A percentile compares a stretch with the other conserved stretches of the same genome.
phyloP scores from a whole-genome alignment of 37 sponge, comb jelly and placozoan genomes.

The Halichondria panicea region DNA sequence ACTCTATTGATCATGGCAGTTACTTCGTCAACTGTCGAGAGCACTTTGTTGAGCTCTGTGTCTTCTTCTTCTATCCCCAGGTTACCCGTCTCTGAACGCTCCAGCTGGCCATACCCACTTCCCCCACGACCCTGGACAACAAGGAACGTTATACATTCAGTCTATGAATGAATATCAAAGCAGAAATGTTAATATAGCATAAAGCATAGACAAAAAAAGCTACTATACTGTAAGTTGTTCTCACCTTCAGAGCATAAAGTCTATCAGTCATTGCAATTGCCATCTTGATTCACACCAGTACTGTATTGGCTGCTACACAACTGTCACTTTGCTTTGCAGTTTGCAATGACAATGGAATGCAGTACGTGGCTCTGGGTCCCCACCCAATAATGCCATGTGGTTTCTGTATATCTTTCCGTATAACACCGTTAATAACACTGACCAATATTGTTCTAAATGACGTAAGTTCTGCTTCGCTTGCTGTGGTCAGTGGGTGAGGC shows the following conservation, averaged over 20 bases:
- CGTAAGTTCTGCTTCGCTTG: no score
- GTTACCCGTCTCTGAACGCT: background rate
- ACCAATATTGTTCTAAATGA: no score
- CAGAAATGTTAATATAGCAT: constrained; percentile 15
- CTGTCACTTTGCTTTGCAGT: background rate
- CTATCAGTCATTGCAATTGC: constrained; percentile 49
- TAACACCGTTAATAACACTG: no score
- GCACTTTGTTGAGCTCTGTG: background rate
- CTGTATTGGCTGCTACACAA: background rate
- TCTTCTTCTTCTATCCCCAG: no score
- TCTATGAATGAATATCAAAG: background rate
- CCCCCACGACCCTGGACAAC: background rate
- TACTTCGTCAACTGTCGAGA: constrained; percentile 12
- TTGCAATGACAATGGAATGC: background rate
- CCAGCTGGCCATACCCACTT: background rate
- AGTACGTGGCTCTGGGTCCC: background rate
- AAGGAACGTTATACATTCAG: background rate
- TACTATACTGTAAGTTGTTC: no score
- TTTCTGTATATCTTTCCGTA: background rate
- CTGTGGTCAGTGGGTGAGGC: no score
- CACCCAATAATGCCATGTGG: background rate
- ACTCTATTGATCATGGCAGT: constrained; percentile 6
- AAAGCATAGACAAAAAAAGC: no score
- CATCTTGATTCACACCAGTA: background rate
- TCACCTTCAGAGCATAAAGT: constrained; percentile 22